Base-by-base conservation (phyloP, 2,888 invertebrate species). In the Orchestes rusci region DNA sequence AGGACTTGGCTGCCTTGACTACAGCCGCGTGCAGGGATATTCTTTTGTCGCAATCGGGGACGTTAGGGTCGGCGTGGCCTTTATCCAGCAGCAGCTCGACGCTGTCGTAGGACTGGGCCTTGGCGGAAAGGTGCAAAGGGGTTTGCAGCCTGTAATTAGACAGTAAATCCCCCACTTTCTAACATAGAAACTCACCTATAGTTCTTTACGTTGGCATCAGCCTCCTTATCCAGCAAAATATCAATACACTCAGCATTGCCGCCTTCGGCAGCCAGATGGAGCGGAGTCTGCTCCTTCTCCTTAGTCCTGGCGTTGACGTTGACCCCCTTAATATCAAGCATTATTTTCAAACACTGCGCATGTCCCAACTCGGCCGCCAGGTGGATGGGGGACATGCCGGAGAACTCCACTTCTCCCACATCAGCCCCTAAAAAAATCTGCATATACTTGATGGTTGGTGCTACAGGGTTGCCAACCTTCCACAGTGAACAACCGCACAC, bases 181-280 rank as follows among this genome's bases (percentile, higher is more conserved):
- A n/a, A n/a, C n/a, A n/a, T n/a, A n/a, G n/a, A n/a, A n/a, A n/a
- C n/a, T 39, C 31, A 49, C 49, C 49, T 38, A 18, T 49, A 39
- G 19, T 50, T 50, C 13, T 42, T 42, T 4, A 50, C 45, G 53
- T 82, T 79, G 0, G 83, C 80, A 59, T 86, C 82, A 0, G 90
- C 90, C 0, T 82, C 82, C 56, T 82, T 81, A 5, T 79, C 73
- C 28, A 91, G 61, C 30, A 90, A 65, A 32, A 86, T 66, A 57
- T 84, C 81, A 0, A 91, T 79, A 57, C 88, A 89, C 39, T 91
- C 87, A 8, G 77, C 77, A 61, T 86, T 86, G 2, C 91, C 90
- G 43, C 87, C 86, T 61, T 91, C 91, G 1, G 92, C 90, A 0
- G 92, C 90, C 51, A 92, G 70, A 70, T 93, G 93, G 42, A 90